Evolutionary conservation across 37 sponge, comb jelly and placozoan species (phyloP).

Genomic region (Chondrosia reniformis): DNA sequence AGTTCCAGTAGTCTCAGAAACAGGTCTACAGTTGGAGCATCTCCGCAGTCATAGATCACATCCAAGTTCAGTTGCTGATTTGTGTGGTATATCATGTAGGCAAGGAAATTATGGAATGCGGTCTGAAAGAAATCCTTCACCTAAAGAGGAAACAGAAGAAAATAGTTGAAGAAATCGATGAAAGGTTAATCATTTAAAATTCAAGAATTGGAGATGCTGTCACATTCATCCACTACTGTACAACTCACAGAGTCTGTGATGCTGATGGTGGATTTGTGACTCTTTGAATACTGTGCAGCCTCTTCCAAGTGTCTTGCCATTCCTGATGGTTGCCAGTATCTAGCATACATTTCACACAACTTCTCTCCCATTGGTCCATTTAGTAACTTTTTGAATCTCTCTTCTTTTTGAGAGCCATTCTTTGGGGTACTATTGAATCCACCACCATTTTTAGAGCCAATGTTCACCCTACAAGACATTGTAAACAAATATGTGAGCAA

Average conservation of each 20-base stretch:
- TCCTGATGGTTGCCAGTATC: constrained; percentile 67
- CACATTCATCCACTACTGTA: not conserved
- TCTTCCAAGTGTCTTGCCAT: constrained; percentile 64
- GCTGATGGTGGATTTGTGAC: constrained; percentile 63
- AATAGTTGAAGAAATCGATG: not conserved
- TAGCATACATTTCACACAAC: constrained; percentile 54
- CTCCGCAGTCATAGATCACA: constrained; percentile 26
- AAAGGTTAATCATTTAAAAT: not conserved
- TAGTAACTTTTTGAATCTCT: not conserved
- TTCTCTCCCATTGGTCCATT: constrained; percentile 45
- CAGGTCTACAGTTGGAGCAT: constrained; percentile 23
- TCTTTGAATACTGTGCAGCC: constrained; percentile 53
- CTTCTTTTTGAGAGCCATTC: not conserved
- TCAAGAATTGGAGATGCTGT: not conserved
- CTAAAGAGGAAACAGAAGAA: not conserved
- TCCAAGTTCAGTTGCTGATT: constrained; percentile 76
- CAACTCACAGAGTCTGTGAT: constrained; percentile 61
- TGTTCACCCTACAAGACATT: not conserved
- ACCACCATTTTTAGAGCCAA: not conserved
- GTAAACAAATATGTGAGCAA: not conserved
- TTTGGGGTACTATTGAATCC: constrained; percentile 3
- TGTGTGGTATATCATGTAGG: constrained; percentile 69
- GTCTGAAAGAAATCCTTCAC: constrained; percentile 27
- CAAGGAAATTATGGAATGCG: constrained; percentile 77
- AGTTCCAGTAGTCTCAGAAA: constrained; percentile 48